These are phyloP conservation scores for Hydrolagus affinis DNA, from an alignment of 2,113 vertebrate species.

Conservation along the genomic window DNA sequence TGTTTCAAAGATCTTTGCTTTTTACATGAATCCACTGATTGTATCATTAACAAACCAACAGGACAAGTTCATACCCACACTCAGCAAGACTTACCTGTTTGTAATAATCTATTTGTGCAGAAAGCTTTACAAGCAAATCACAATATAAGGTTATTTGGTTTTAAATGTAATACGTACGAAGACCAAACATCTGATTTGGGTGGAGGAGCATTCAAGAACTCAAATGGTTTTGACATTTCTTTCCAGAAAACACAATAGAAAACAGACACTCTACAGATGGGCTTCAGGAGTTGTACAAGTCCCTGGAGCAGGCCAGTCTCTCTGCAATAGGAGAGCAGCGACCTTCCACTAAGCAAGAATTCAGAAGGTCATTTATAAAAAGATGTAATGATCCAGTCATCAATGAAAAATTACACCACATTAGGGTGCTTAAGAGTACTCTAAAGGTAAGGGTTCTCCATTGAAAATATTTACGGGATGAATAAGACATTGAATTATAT, in stretches of 20 bases:
- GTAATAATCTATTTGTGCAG: not conserved
- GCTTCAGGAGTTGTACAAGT: slow-evolving; percentile 66
- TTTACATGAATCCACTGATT: not conserved
- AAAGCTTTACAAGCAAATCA: not conserved
- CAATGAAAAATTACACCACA: slow-evolving; percentile 78
- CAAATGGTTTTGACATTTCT: slow-evolving; percentile 34
- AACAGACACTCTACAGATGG: slow-evolving; percentile 55
- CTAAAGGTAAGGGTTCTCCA: slow-evolving; percentile 65
- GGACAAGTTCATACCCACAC: not conserved
- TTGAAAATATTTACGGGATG: not conserved
- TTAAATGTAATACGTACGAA: too few species aligned
- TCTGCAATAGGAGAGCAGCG: slow-evolving; percentile 72
- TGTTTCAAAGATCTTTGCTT: not conserved
- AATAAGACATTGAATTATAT: not conserved
- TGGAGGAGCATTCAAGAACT: not conserved
- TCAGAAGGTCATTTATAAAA: slow-evolving; percentile 71
- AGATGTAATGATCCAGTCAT: slow-evolving; percentile 71
- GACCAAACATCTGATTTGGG: not conserved
- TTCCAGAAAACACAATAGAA: slow-evolving; percentile 52
- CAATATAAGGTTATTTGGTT: not conserved
- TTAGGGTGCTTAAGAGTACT: slow-evolving; percentile 80
- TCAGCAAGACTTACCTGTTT: not conserved
- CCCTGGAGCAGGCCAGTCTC: slow-evolving; percentile 65
- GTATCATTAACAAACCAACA: not conserved
- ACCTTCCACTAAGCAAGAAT: slow-evolving; percentile 75